These are phyloP conservation scores for Tricholaema leucomelas DNA, from an alignment of 2,113 vertebrate species.

Conservation along the genomic window DNA sequence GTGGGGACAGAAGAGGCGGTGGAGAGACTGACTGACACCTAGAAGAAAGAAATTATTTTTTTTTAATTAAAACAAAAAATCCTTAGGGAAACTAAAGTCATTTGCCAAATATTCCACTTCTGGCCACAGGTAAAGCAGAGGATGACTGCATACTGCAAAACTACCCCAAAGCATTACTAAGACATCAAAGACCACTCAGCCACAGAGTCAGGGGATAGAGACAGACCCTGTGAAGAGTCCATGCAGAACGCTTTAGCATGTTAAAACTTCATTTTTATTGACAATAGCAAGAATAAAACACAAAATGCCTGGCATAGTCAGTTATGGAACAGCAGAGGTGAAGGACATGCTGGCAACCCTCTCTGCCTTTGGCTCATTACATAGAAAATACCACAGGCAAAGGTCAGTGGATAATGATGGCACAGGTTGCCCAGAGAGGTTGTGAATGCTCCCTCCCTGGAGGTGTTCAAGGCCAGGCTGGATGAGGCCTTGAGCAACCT, in stretches of 20 bases:
- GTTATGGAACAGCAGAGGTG: not conserved
- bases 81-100: not conserved
- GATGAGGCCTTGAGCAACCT: no score
- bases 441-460: no score
- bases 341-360: not conserved
- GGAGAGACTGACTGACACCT: slow-evolving; percentile 93
- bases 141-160: not conserved
- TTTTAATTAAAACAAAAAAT: not conserved
- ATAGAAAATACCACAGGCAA: not conserved
- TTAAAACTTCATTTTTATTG: not conserved
- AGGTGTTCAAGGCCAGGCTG: no score
- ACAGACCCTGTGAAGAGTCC: not conserved
- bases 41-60: slow-evolving; percentile 59
- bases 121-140: not conserved
- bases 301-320: not conserved
- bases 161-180: not conserved
- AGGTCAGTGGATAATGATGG: not conserved
- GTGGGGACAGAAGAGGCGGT: slow-evolving; percentile 81
- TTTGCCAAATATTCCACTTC: not conserved
- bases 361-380: not conserved
- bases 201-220: not conserved
- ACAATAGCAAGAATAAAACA: not conserved
- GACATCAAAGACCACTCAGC: not conserved
- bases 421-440: no score
- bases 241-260: not conserved